A percentile compares a stretch with the other conserved stretches of the same genome.
Evolutionary conservation across 2,888 invertebrate species (phyloP).

Genomic region (Marronus borbonicus): DNA sequence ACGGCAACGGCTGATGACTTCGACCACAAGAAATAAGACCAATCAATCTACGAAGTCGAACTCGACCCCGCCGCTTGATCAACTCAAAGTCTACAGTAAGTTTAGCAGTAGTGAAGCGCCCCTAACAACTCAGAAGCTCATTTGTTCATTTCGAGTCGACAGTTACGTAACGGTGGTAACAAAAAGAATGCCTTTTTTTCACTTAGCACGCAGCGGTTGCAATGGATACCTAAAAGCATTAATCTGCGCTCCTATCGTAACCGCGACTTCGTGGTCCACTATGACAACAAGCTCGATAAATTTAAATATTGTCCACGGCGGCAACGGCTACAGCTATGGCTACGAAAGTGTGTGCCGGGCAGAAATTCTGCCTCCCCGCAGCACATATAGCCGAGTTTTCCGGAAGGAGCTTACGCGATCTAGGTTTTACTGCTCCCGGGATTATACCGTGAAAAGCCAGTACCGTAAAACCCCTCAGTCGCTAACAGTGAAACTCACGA

Average conservation of each 20-base stretch:
- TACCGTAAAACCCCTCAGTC: slow-evolving; percentile 40
- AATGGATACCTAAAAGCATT: slow-evolving; percentile 20
- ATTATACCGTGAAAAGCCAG: slow-evolving; percentile 41
- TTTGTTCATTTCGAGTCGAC: slow-evolving; percentile 45
- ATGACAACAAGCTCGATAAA: slow-evolving; percentile 34
- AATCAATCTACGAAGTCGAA: slow-evolving; percentile 68
- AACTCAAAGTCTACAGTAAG: slow-evolving; percentile 80
- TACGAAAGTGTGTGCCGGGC: not conserved
- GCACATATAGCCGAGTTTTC: slow-evolving; percentile 6
- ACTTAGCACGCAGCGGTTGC: not conserved
- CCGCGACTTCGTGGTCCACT: slow-evolving; percentile 8
- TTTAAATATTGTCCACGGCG: slow-evolving; percentile 40
- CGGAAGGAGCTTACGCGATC: slow-evolving; percentile 46
- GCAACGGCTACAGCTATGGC: not conserved
- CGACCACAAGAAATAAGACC: slow-evolving; percentile 69
- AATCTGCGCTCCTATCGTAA: slow-evolving; percentile 24
- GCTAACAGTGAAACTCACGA: slow-evolving; percentile 27
- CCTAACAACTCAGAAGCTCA: slow-evolving; percentile 9
- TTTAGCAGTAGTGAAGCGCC: slow-evolving; percentile 55
- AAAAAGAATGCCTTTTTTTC: slow-evolving; percentile 31
- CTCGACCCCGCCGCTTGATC: slow-evolving; percentile 71
- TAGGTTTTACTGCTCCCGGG: slow-evolving; percentile 45
- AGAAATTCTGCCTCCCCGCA: slow-evolving; percentile 18
- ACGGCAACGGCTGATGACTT: slow-evolving; percentile 75
- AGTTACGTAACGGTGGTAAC: slow-evolving; percentile 2